These are phyloP conservation scores for Stenchaetothrips biformis DNA, from an alignment of 2,888 invertebrate genomes.

Conservation along the genomic window DNA sequence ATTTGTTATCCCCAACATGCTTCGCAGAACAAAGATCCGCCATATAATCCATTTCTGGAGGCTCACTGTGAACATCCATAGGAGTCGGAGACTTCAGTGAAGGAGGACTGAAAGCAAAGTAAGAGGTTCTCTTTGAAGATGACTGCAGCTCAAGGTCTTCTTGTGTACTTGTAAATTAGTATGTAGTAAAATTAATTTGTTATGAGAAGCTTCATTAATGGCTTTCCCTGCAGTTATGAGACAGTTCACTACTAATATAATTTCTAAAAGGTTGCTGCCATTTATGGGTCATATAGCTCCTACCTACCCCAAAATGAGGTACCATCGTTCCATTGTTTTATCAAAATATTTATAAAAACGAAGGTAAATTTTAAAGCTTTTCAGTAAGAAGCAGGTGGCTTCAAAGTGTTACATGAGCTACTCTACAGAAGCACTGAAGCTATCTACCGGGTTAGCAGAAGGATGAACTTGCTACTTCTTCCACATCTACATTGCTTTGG, in stretches of 20 bases:
- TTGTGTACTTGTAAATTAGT: not conserved
- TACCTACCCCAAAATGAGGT: not conserved
- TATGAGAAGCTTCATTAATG: too few relatives aligned
- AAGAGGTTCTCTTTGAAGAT: not conserved
- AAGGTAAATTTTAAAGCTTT: too few relatives aligned
- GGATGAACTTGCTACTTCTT: not conserved
- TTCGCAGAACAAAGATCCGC: not conserved
- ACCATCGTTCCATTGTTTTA: too few relatives aligned
- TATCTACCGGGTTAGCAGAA: not conserved
- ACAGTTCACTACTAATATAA: not conserved
- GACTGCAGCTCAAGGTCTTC: not conserved
- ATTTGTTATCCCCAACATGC: not conserved
- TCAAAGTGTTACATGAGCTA: not conserved
- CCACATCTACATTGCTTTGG: too few relatives aligned
- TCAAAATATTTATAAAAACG: too few relatives aligned
- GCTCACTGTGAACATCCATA: not conserved
- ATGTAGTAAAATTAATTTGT: too few relatives aligned
- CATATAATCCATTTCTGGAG: constrained; percentile 10
- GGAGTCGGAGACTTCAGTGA: constrained; percentile 1
- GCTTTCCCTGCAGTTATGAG: not conserved
- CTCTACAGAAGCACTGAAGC: constrained; percentile 2
- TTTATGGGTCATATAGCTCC: not conserved
- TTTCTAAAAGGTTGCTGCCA: too few relatives aligned
- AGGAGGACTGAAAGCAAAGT: constrained; percentile 8
- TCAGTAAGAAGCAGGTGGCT: too few relatives aligned